phyloP scores from a whole-genome alignment of 2,113 vertebrate genomes.

The Nannospalax galili region DNA sequence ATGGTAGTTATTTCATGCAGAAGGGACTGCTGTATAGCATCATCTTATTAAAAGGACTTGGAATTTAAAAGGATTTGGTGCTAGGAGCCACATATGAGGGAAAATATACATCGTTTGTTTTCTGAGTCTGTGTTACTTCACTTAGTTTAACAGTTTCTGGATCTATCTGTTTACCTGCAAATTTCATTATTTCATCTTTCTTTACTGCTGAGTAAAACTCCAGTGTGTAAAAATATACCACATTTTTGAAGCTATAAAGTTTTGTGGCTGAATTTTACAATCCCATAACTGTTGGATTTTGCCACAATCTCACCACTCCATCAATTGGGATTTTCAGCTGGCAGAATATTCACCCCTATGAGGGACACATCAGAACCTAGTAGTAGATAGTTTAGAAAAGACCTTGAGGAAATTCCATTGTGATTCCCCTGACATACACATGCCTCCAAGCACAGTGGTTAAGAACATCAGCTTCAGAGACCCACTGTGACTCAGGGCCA shows the following conservation, averaged over 20 bases:
- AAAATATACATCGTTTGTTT: no score
- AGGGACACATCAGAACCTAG: neutral
- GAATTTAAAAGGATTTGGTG: no score
- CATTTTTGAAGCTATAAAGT: conserved; percentile 11
- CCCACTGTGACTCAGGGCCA: neutral
- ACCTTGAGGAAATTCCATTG: neutral
- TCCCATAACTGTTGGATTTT: neutral
- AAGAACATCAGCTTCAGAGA: neutral
- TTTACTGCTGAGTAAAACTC: no score
- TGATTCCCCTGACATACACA: neutral
- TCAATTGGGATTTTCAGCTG: conserved; percentile 5
- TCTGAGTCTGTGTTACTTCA: no score
- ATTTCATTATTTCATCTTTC: no score
- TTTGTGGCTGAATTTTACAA: neutral
- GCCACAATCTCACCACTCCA: neutral
- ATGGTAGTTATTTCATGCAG: no score
- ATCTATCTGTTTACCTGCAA: no score
- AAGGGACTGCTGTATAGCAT: no score
- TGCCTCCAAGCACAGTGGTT: neutral
- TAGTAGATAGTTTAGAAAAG: neutral
- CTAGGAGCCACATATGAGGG: no score
- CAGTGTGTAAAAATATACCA: no score
- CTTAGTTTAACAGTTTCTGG: no score
- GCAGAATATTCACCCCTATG: neutral
- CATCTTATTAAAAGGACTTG: no score